Evolutionary conservation across 2,888 invertebrate species (phyloP), one percentile per base, ranked within the genome.

Genomic region (Cheilosia grossa): DNA sequence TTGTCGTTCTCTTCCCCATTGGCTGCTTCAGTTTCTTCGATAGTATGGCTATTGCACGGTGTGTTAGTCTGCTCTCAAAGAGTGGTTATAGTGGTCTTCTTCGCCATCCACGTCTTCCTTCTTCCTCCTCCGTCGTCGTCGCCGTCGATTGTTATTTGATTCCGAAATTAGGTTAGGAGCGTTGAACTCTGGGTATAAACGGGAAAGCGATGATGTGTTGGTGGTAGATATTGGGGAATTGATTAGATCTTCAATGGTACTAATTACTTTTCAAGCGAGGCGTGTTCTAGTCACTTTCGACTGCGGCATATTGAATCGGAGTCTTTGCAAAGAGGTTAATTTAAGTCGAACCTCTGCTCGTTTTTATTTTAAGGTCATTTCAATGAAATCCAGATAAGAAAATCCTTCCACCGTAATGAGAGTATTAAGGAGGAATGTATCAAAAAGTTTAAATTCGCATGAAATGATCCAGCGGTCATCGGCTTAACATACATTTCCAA

Each of bases 401-500:
- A 3, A 9, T 19, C 17, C 51, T 24, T 21, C 7, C 6, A 5
- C 3, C 10, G 4, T 24, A 1, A 5, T 24, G 24, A 21, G 13
- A 15, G 13, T 30, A 9, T 9, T 9, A n/a, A 51, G 51, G 24
- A 15, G 24, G 24, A 13, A 51, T 10, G 51, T 37, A 37, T 37
- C 10, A 37, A 37, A 5, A 51, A 37, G 33, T 27, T 21, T 42
- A 59, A 59, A 13, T 47, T 59, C 33, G 49, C 44, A 49, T 59
- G 37, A 54, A 67, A 33, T 19, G 49, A 67, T 72, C 82, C 77
- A 88, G 89, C 91, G 91, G 91, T 92, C 91, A 91, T 90, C 90
- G 91, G 91, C 91, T 91, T 91, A 92, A 89, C 91, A 91, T 89
- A 91, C 90, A 91, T 91, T 90, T 89, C 21, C 54, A 27, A 47